Percentiles rank a stretch among this genome's conserved stretches.
phyloP scores from a whole-genome alignment of 2,797 vertebrate species.

The Erithacus rubecula region DNA sequence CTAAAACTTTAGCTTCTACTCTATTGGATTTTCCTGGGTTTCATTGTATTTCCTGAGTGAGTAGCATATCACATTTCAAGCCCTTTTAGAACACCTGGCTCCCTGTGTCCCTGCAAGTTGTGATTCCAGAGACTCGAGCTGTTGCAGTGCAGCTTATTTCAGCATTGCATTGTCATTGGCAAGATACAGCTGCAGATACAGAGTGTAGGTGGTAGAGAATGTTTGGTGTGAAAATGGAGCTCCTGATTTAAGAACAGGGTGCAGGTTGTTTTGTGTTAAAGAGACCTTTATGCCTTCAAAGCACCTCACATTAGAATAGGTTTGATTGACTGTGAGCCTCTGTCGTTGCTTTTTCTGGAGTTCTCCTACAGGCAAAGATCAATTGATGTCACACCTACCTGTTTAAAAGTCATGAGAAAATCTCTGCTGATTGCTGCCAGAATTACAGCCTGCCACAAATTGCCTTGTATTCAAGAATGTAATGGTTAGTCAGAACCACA shows the following conservation, averaged over 20 bases:
- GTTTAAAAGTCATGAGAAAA: constrained; percentile 51
- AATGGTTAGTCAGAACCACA: constrained; percentile 8
- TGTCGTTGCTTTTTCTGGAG: not conserved
- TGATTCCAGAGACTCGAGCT: not conserved
- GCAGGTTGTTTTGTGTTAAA: not conserved
- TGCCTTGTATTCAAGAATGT: not conserved
- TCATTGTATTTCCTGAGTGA: not conserved
- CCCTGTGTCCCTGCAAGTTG: not conserved
- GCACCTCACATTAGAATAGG: not conserved
- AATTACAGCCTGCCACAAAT: constrained; percentile 41
- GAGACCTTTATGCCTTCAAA: not conserved
- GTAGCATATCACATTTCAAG: not conserved
- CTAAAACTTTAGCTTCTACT: not conserved
- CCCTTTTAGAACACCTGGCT: not conserved
- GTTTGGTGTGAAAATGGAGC: not conserved
- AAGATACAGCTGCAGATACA: not conserved
- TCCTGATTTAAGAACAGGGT: not conserved
- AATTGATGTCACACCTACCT: constrained; percentile 28
- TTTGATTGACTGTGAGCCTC: constrained; percentile 16
- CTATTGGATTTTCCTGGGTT: not conserved
- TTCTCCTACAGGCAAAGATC: constrained; percentile 39
- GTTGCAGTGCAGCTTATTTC: not conserved
- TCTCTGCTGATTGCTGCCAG: constrained; percentile 10
- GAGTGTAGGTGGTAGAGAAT: not conserved
- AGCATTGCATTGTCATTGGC: not conserved